Percentiles rank a stretch among this genome's conserved stretches.
phyloP scores from a whole-genome alignment of 2,888 invertebrate genomes.

The Strigamia crassipes region DNA sequence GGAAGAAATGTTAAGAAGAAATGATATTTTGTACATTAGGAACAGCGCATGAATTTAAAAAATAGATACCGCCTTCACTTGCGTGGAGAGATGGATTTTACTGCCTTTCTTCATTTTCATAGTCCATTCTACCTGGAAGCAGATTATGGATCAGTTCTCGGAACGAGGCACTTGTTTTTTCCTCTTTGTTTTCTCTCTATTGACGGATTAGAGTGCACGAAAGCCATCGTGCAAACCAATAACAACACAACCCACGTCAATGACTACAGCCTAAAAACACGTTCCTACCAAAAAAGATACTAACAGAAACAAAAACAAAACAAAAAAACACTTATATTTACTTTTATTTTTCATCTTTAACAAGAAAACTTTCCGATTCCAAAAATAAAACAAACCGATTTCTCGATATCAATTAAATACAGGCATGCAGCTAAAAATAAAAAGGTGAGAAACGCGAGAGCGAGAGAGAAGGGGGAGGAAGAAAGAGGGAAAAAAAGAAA shows the following conservation, averaged over 20 bases:
- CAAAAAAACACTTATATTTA: neutral
- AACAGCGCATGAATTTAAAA: neutral
- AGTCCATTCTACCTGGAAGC: conserved; percentile 30
- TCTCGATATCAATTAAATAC: neutral
- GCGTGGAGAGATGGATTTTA: conserved; percentile 16
- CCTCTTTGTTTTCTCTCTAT: conserved; percentile 36
- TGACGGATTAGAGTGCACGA: conserved; percentile 43
- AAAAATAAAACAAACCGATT: neutral
- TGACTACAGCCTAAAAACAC: conserved; percentile 8
- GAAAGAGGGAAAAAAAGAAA: too few relatives aligned
- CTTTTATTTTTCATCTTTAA: neutral
- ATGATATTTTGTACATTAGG: neutral
- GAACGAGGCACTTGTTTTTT: conserved; percentile 43
- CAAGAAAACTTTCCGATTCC: neutral
- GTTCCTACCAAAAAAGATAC: neutral
- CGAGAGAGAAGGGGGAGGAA: neutral
- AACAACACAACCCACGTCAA: conserved; percentile 32
- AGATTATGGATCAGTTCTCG: conserved; percentile 42
- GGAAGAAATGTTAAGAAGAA: neutral
- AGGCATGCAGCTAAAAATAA: conserved; percentile 33
- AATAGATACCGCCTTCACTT: neutral
- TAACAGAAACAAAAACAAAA: neutral
- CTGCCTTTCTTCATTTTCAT: conserved; percentile 40
- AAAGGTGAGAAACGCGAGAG: too few relatives aligned
- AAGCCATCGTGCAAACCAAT: conserved; percentile 32